Evolutionary conservation across 37 sponge, comb jelly and placozoan species (phyloP).

Genomic region (Spongilla lacustris): DNA sequence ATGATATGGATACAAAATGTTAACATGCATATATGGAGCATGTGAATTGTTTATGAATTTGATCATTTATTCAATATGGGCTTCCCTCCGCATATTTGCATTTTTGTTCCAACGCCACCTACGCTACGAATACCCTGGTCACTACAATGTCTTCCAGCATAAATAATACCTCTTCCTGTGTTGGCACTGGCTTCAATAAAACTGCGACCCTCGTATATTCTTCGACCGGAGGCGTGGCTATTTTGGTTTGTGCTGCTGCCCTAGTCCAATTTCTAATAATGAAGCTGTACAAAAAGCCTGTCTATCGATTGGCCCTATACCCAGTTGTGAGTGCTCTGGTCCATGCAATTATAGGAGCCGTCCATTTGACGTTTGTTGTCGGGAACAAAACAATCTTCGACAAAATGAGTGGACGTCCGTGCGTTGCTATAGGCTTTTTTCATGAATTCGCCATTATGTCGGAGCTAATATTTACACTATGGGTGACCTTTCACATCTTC

Average conservation of each 20-base stretch:
- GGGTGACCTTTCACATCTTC: not conserved
- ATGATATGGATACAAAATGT: no score
- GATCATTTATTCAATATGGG: no score
- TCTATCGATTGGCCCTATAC: not conserved
- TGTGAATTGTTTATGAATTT: no score
- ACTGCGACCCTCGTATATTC: not conserved
- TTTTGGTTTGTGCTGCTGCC: not conserved
- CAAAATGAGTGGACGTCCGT: not conserved
- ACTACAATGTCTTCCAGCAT: no score
- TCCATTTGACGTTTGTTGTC: not conserved
- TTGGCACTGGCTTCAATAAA: no score
- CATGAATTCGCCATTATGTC: not conserved
- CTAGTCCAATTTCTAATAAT: not conserved
- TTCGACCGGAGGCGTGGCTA: not conserved
- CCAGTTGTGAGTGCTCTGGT: not conserved
- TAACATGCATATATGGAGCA: no score
- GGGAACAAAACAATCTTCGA: not conserved
- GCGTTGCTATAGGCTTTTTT: not conserved
- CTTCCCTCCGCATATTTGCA: no score
- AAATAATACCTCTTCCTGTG: no score
- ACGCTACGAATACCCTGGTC: no score
- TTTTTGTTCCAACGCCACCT: no score
- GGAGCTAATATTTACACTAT: not conserved
- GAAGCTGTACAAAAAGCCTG: not conserved
- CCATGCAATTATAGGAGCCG: not conserved